phyloP scores from a whole-genome alignment of 1,140 invertebrate genomes.

The Trachymyrmex cornetzi region DNA sequence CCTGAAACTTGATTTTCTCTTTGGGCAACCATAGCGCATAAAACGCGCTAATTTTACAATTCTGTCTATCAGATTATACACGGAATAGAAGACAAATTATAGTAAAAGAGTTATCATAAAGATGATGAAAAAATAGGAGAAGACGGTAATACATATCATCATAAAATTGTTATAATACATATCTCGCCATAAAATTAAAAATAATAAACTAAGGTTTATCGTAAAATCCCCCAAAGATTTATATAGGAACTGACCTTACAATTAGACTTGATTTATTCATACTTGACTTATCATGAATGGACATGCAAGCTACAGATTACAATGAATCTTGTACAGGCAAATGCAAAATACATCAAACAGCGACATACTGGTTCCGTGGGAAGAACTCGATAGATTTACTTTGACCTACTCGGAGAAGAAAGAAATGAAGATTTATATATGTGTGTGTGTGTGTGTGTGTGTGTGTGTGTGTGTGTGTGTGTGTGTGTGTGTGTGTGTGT shows the following conservation, averaged over 20 bases:
- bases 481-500: neutral
- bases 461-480: neutral
- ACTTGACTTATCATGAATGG: neutral
- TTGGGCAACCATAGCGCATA: neutral
- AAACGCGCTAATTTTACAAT: neutral
- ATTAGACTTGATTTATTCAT: neutral
- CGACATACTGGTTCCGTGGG: conserved; percentile 15
- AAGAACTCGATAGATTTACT: conserved; percentile 40
- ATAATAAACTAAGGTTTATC: neutral
- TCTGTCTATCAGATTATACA: neutral
- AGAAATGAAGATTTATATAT: neutral
- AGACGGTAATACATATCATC: neutral
- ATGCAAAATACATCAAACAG: conserved; percentile 3
- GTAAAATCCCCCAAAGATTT: neutral
- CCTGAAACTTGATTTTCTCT: neutral
- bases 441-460: too few species aligned
- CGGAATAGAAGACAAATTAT: neutral
- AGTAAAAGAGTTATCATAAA: neutral
- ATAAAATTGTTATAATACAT: too few species aligned
- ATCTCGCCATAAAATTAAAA: too few species aligned
- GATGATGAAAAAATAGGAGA: neutral
- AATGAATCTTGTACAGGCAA: neutral
- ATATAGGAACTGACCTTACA: neutral
- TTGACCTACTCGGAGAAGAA: neutral
- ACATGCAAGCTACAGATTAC: neutral